Evolutionary conservation across 2,888 invertebrate genomes (phyloP), one percentile per base, ranked within the genome.

Genomic region (Noctua comes): DNA sequence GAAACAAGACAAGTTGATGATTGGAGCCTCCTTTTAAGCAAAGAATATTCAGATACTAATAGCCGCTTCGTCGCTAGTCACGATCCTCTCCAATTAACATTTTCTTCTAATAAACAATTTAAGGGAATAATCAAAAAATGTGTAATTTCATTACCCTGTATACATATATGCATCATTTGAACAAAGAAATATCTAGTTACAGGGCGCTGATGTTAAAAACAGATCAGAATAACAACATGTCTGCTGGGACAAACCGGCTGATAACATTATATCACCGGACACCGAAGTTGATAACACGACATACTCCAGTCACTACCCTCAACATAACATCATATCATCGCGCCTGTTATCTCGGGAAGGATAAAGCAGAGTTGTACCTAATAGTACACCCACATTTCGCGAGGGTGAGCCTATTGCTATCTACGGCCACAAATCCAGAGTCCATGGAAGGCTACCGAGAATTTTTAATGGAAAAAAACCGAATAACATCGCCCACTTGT

Each of bases 171-270:
- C 59, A 7, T 16, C 2, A 62, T 31, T 62, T 1, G 3, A 31
- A 62, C 31, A 62, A 62, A 31, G 4, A 21, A 62, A 7, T 59
- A 59, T 62, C 62, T 62, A 10, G 18, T 8, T 21, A 10, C 21
- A 62, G 18, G 11, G 13, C 7, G 10, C 10, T 31, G 21, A 3
- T 31, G 10, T 51, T 16, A 36, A 69, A 59, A 70, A n/a, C 36
- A 70, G 54, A 18, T 54, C 8, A 1, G 10, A 36, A 18, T 54
- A n/a, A 70, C 18, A 36, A 18, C 36, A 36, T 59, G 59, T 54
- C 54, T 54, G n/a, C n/a, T n/a, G 70, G 70, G 69, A 10, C 4
- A 70, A 70, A 70, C 51, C 54, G 6, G 6, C 13, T 70, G 70
- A 54, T 70, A 51, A 54, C 54, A 18, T 7, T 31, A 13, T 31